A percentile compares a stretch with the other conserved stretches of the same genome.
Evolutionary conservation across 2,888 invertebrate species (phyloP).

Genomic region (Coleophora deauratella): DNA sequence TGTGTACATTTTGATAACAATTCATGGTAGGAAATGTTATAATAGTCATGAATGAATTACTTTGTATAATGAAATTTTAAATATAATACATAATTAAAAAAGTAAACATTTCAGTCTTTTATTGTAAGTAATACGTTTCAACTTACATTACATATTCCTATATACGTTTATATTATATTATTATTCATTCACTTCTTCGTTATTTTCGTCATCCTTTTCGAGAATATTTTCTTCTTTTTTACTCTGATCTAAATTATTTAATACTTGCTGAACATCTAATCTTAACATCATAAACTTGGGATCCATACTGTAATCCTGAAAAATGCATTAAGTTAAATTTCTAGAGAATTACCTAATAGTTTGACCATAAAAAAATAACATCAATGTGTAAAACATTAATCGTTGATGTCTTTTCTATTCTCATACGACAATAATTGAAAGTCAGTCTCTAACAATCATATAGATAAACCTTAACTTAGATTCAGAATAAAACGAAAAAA

Average conservation of each 20-base stretch:
- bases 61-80: slow-evolving; percentile 47
- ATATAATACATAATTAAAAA: slow-evolving; percentile 46
- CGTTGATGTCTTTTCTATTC: too few relatives aligned
- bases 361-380: too few relatives aligned
- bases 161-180: too few relatives aligned
- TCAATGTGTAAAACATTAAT: too few relatives aligned
- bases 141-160: not conserved
- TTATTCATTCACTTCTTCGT: not conserved
- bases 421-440: too few relatives aligned
- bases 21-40: slow-evolving; percentile 40
- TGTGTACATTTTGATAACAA: slow-evolving; percentile 67
- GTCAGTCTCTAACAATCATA: too few relatives aligned
- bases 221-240: slow-evolving; percentile 26
- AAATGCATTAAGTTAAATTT: slow-evolving; percentile 8
- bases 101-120: slow-evolving; percentile 49
- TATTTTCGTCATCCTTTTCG: slow-evolving; percentile 4
- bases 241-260: slow-evolving; percentile 49
- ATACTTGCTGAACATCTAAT: slow-evolving; percentile 59
- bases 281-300: slow-evolving; percentile 67
- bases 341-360: too few relatives aligned
- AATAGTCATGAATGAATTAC: slow-evolving; percentile 42
- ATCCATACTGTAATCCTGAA: slow-evolving; percentile 57
- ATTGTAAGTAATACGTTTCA: slow-evolving; percentile 26
- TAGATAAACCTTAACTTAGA: too few relatives aligned
- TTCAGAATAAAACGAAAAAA: too few relatives aligned